These are phyloP conservation scores for Protobothrops flavoviridis DNA, from an alignment of 2,113 vertebrate species.

Conservation along the genomic window DNA sequence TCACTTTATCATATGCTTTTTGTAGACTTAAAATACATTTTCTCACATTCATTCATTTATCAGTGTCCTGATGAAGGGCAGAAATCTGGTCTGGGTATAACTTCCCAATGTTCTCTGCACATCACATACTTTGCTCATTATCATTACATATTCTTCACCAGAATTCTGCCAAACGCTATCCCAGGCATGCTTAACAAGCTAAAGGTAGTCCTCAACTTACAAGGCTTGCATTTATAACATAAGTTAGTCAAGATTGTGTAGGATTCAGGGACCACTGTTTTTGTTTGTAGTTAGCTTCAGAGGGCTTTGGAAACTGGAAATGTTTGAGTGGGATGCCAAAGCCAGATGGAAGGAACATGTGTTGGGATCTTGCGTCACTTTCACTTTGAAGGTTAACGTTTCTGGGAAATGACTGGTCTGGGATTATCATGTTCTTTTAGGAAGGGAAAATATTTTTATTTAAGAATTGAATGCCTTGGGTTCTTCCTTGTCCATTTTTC, in stretches of 20 bases:
- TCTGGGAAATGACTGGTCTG: slow-evolving; percentile 9
- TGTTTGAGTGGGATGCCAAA: background rate
- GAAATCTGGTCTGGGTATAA: background rate
- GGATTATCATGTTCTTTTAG: background rate
- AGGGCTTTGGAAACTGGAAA: slow-evolving; percentile 2
- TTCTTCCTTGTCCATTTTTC: background rate
- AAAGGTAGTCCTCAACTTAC: background rate
- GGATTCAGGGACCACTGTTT: background rate
- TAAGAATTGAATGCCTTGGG: background rate
- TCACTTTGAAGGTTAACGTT: slow-evolving; percentile 18
- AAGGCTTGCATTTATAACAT: slow-evolving; percentile 1
- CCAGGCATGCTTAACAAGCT: background rate
- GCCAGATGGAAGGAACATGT: fast-evolving
- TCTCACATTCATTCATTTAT: background rate
- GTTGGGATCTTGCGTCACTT: background rate
- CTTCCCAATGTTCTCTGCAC: background rate
- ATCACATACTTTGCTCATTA: background rate
- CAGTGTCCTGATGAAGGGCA: background rate
- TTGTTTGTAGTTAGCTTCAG: background rate
- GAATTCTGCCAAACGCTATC: background rate
- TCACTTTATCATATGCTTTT: background rate
- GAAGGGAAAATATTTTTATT: background rate
- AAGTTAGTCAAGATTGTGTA: background rate
- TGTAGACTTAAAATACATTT: background rate
- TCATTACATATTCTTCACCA: background rate